Evolutionary conservation across 2,113 vertebrate genomes (phyloP).

Genomic region (Pantherophis guttatus): DNA sequence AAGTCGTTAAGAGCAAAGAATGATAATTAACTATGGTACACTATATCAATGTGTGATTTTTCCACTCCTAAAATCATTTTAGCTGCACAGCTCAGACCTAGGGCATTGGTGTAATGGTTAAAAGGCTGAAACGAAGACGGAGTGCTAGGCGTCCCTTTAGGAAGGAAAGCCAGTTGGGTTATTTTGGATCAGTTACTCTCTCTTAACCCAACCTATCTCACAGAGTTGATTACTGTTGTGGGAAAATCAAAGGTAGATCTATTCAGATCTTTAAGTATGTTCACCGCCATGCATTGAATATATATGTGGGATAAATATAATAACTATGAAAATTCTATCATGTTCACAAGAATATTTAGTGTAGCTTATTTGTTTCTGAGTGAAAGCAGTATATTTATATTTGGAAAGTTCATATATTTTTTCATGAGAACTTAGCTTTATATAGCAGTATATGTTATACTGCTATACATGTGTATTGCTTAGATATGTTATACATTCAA

Average conservation of each 20-base stretch:
- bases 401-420: neutral
- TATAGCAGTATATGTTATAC: neutral
- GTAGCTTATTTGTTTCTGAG: neutral
- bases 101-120: neutral
- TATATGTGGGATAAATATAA: neutral
- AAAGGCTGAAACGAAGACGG: neutral
- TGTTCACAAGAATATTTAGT: constrained; percentile 41
- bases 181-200: neutral
- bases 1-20: constrained; percentile 54
- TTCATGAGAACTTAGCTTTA: neutral
- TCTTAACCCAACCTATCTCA: neutral
- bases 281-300: neutral
- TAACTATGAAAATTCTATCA: constrained; percentile 44
- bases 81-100: constrained; percentile 17
- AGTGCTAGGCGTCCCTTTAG: neutral
- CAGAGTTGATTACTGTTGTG: neutral
- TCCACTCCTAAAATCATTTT: constrained; percentile 45
- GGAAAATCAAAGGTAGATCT: neutral
- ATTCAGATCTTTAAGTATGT: neutral
- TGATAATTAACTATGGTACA: constrained; percentile 40
- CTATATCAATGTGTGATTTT: constrained; percentile 44
- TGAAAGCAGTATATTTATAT: neutral
- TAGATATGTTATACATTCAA: neutral
- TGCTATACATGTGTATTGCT: neutral
- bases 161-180: neutral